Evolutionary conservation across 2,888 invertebrate genomes (phyloP), one percentile per base, ranked within the genome.

Genomic region (Conchocele bisecta): DNA sequence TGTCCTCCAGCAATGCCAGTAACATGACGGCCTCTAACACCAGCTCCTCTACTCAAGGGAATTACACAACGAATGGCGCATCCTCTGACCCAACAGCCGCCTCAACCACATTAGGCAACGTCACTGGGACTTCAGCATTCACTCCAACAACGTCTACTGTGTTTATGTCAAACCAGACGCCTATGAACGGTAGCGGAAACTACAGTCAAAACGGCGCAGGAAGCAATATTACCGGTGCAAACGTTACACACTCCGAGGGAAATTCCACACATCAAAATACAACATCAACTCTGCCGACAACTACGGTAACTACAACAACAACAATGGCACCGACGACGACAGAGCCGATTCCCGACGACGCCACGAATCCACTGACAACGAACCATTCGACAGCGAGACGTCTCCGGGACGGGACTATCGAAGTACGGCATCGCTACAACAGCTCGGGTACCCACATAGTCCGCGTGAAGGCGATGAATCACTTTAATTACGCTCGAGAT

Each of bases 391-490:
- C 61, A n/a, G 83, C 80, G 7, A 37, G 61, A 13, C 69, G 79
- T 11, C 61, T 66, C 1, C 72, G 76, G 2, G 75, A 76, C 3
- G 68, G 80, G 24, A 73, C 70, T 1, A 78, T 84, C 11, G 59
- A 61, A 17, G 75, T 87, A 3, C 72, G 68, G 0, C 86, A 88
- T 58, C 59, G 68, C 28, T 88, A 84, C 63, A 41, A 64, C 11
- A 46, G 35, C 13, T 17, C 53, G 1, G 90, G 90, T 15, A 53
- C 65, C 6, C 89, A 75, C 61, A 59, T 60, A 0, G 80, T 89
- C 31, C 80, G 70, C 24, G 85, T 85, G 3, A 84, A 66, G 0
- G 87, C 79, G 2, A 53, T 53, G 26, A 90, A 90, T 61, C 74
- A 69, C 4, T 89, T 90, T 58, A 82, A 84, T 20, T 59, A 61